Evolutionary conservation across 2,888 invertebrate species (phyloP).

Genomic region (Diloba caeruleocephala): DNA sequence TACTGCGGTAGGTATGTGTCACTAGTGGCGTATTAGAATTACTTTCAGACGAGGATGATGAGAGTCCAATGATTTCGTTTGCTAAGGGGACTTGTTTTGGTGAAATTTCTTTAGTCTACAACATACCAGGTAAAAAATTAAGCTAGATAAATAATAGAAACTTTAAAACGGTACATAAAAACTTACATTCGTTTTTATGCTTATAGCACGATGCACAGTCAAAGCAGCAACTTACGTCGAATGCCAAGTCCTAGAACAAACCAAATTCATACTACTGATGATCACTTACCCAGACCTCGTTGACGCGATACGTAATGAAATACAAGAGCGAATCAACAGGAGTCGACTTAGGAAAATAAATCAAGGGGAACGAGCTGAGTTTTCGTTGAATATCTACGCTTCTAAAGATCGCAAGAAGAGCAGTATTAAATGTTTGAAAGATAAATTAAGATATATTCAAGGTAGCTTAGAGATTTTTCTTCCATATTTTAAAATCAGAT

Average conservation of each 20-base stretch:
- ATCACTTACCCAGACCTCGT: conserved; percentile 82
- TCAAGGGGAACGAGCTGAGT: conserved; percentile 53
- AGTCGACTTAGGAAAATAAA: conserved; percentile 65
- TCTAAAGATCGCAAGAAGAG: conserved; percentile 83
- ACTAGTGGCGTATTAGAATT: conserved; percentile 84
- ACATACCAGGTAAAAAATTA: conserved; percentile 75
- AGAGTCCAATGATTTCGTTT: conserved; percentile 87
- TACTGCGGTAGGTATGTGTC: conserved; percentile 77
- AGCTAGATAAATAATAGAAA: not conserved
- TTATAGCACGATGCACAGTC: conserved; percentile 84
- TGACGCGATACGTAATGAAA: conserved; percentile 71
- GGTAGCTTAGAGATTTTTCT: conserved; percentile 61
- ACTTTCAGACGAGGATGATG: conserved; percentile 86
- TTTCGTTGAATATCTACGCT: conserved; percentile 80
- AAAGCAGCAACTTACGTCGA: conserved; percentile 87
- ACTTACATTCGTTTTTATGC: conserved; percentile 11
- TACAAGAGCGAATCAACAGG: conserved; percentile 70
- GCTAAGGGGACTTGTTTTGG: conserved; percentile 86
- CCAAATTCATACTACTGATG: conserved; percentile 83
- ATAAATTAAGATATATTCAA: conserved; percentile 81
- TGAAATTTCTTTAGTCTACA: conserved; percentile 85
- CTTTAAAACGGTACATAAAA: not conserved
- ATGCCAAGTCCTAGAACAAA: conserved; percentile 85
- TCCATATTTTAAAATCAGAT: not conserved
- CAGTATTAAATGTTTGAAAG: conserved; percentile 85